Conservation (phyloP, 2,888 invertebrate species). For the Sycophila texana region DNA sequence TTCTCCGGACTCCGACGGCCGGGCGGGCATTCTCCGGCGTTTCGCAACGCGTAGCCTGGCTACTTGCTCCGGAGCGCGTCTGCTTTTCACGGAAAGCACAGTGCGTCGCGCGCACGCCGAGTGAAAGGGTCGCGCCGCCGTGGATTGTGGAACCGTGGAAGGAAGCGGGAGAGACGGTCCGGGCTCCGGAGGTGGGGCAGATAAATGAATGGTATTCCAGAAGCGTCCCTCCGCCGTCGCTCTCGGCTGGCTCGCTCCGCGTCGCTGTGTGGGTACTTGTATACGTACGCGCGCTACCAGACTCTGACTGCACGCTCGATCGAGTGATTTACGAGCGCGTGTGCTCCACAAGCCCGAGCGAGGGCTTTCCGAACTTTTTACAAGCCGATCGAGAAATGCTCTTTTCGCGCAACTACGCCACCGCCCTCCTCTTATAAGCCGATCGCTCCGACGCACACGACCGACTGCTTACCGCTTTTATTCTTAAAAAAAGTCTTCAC, state of each 20-base stretch:
- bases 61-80: too few species aligned
- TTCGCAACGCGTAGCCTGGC: too few species aligned
- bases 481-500: too few species aligned
- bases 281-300: neutral
- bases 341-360: constrained; percentile 47
- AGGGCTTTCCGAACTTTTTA: constrained; percentile 46
- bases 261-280: neutral
- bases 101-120: neutral
- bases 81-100: neutral
- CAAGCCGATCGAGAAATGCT: constrained; percentile 44
- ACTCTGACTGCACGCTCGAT: constrained; percentile 23
- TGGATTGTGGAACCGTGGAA: constrained; percentile 5
- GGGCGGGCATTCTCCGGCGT: too few species aligned
- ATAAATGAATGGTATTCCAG: constrained; percentile 56
- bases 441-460: too few species aligned
- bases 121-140: neutral
- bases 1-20: too few species aligned
- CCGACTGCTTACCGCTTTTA: too few species aligned
- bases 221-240: constrained; percentile 46
- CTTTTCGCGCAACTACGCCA: constrained; percentile 27
- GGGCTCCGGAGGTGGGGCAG: constrained; percentile 46
- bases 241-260: constrained; percentile 7
- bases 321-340: constrained; percentile 56
- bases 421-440: too few species aligned
- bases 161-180: constrained; percentile 45